These are phyloP conservation scores for Zeugodacus cucurbitae DNA, from an alignment of 1,140 invertebrate species.

Conservation along the genomic window DNA sequence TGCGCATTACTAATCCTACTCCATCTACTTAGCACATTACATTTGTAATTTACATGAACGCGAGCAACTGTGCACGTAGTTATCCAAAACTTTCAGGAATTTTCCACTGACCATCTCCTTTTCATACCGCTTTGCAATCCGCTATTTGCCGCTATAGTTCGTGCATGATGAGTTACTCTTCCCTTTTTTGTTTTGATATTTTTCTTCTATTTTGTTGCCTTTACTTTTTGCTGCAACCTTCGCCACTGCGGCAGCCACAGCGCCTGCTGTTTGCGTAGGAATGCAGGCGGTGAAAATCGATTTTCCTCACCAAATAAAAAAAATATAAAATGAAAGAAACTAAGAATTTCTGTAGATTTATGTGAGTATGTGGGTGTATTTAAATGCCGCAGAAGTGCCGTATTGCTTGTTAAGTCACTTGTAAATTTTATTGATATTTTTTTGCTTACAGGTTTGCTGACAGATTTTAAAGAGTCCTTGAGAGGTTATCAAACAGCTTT, in stretches of 20 bases:
- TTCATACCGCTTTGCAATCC: not conserved
- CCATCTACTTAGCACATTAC: not conserved
- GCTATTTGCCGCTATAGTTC: not conserved
- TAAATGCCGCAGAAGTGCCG: not conserved
- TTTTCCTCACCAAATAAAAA: not conserved
- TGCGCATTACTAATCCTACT: not conserved
- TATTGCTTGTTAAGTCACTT: not conserved
- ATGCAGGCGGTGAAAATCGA: not conserved
- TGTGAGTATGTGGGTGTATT: too few species aligned
- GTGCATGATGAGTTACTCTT: not conserved
- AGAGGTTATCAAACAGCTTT: not conserved
- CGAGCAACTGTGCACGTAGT: not conserved
- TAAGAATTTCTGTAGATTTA: not conserved
- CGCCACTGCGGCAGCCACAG: not conserved
- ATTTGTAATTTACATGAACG: not conserved
- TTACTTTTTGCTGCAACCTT: not conserved
- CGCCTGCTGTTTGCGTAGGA: not conserved
- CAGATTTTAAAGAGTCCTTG: not conserved
- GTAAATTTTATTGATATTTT: not conserved
- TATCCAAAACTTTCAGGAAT: not conserved
- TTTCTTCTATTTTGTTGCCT: slow-evolving; percentile 36
- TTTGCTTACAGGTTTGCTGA: too few species aligned
- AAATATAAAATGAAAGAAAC: not conserved
- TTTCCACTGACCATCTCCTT: not conserved
- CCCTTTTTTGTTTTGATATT: slow-evolving; percentile 27